A percentile compares a stretch with the other conserved stretches of the same genome.
phyloP scores from a whole-genome alignment of 1,140 invertebrate genomes.

The Sipha flava region DNA sequence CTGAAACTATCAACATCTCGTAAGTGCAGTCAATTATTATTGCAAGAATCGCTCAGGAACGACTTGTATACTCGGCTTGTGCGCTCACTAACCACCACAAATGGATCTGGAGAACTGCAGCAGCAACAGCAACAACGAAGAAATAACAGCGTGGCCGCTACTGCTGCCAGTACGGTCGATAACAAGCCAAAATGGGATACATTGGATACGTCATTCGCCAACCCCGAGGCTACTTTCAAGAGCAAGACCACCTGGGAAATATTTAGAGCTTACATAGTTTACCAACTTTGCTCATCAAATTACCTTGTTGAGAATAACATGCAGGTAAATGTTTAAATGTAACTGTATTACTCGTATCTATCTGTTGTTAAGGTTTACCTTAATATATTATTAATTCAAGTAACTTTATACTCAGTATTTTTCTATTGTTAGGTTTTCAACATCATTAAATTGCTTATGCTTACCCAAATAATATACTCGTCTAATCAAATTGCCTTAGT shows the following conservation, averaged over 20 bases:
- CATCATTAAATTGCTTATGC: too few species aligned
- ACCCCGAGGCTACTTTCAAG: constrained; percentile 72
- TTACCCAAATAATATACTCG: too few species aligned
- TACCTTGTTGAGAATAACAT: constrained; percentile 90
- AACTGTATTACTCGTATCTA: too few species aligned
- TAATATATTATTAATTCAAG: too few species aligned
- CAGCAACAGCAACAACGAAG: background rate
- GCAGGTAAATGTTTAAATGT: constrained; percentile 57
- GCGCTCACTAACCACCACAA: background rate
- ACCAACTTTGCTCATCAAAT: constrained; percentile 82
- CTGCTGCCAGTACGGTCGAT: background rate
- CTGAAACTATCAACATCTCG: constrained; percentile 18
- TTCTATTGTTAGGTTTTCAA: too few species aligned
- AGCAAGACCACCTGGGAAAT: constrained; percentile 94
- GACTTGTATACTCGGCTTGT: background rate
- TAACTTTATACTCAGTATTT: too few species aligned
- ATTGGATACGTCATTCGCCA: constrained; percentile 79
- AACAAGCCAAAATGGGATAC: constrained; percentile 50
- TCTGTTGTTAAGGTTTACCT: too few species aligned
- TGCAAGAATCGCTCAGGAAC: constrained; percentile 12
- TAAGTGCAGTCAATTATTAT: constrained; percentile 23
- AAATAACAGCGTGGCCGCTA: background rate
- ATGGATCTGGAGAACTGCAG: background rate
- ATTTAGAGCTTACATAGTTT: constrained; percentile 82
- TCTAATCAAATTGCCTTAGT: too few species aligned